Evolutionary conservation across 2,888 invertebrate genomes (phyloP).

Genomic region (Volucella zonaria): DNA sequence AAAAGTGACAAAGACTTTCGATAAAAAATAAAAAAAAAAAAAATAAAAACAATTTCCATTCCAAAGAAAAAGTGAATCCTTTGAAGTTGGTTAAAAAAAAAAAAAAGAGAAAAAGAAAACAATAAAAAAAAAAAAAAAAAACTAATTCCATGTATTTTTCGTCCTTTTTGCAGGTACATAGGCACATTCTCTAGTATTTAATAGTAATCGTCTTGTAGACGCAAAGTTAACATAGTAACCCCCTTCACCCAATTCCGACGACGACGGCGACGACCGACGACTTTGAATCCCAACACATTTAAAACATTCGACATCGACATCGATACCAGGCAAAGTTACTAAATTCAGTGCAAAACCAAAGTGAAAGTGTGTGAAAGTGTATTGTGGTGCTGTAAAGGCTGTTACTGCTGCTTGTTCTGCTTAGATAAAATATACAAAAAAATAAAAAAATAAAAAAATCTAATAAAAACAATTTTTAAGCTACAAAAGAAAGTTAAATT

Average conservation of each 20-base stretch:
- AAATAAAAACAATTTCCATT: slow-evolving; percentile 8
- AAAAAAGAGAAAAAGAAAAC: not conserved
- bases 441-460: not conserved
- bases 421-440: slow-evolving; percentile 15
- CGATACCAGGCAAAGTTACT: slow-evolving; percentile 44
- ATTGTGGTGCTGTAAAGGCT: slow-evolving; percentile 12
- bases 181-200: slow-evolving; percentile 50
- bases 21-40: slow-evolving; percentile 1
- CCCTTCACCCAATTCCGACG: slow-evolving; percentile 15
- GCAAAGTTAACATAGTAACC: slow-evolving; percentile 59
- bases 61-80: not conserved
- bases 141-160: slow-evolving; percentile 34
- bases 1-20: slow-evolving; percentile 40
- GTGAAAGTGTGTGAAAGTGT: slow-evolving; percentile 72
- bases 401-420: slow-evolving; percentile 19
- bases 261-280: slow-evolving; percentile 43
- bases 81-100: slow-evolving; percentile 11
- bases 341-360: slow-evolving; percentile 66
- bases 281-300: slow-evolving; percentile 32
- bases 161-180: slow-evolving; percentile 68
- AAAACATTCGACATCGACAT: slow-evolving; percentile 33
- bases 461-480: slow-evolving; percentile 12
- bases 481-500: slow-evolving; percentile 6
- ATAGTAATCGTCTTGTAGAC: slow-evolving; percentile 61
- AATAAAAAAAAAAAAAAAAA: not conserved